phyloP scores from a whole-genome alignment of 2,113 vertebrate species.

The Lepus europaeus region DNA sequence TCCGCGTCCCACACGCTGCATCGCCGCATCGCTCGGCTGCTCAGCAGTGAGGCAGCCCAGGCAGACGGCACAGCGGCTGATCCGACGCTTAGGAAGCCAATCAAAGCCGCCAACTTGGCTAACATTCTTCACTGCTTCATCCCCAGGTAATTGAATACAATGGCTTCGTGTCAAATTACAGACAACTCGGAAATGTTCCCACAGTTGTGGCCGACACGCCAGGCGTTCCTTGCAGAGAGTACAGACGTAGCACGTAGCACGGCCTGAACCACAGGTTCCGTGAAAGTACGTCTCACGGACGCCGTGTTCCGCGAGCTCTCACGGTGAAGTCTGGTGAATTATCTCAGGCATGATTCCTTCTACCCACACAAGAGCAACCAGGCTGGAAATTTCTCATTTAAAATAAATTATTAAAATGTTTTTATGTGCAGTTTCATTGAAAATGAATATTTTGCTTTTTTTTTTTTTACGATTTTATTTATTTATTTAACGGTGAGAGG shows the following conservation, averaged over 20 bases:
- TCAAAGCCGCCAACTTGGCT: not conserved
- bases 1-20: too few relatives aligned
- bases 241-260: too few relatives aligned
- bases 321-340: not conserved
- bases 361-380: constrained; percentile 17
- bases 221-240: not conserved
- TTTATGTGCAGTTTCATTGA: not conserved
- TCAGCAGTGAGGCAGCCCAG: not conserved
- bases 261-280: not conserved
- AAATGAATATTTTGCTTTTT: not conserved
- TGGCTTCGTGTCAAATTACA: not conserved
- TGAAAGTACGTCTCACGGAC: not conserved
- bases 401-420: constrained; percentile 46
- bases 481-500: too few relatives aligned
- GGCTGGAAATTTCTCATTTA: constrained; percentile 37
- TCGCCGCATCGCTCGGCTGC: not conserved
- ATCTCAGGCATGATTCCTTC: constrained; percentile 2
- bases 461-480: too few relatives aligned
- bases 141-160: not conserved
- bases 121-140: not conserved
- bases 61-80: not conserved
- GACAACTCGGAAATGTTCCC: not conserved
- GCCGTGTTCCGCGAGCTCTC: not conserved
- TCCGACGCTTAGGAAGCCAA: not conserved
- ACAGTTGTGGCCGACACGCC: not conserved